Evolutionary conservation across 2,113 vertebrate genomes (phyloP).

Genomic region (Plecotus auritus): DNA sequence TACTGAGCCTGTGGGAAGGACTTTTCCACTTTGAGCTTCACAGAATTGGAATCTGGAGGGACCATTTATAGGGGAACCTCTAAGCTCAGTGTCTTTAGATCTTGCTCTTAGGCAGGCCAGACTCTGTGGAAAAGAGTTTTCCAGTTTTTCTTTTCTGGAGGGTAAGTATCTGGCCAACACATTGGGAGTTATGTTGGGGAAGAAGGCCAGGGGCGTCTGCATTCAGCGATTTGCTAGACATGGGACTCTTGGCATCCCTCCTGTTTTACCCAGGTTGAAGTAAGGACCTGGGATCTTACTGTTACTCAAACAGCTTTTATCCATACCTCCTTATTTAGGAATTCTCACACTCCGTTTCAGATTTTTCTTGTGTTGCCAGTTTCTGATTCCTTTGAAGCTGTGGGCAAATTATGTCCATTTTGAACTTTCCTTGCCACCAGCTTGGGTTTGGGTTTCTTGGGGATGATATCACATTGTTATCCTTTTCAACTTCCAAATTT

Average conservation of each 20-base stretch:
- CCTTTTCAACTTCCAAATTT: not conserved
- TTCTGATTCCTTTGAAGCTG: not conserved
- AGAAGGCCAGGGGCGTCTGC: not conserved
- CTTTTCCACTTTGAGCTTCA: not conserved
- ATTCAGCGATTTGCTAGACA: not conserved
- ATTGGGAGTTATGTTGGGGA: not conserved
- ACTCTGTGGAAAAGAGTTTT: not conserved
- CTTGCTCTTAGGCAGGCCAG: not conserved
- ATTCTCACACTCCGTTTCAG: not conserved
- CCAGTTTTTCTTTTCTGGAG: not conserved
- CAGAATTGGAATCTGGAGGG: not conserved
- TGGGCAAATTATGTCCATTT: not conserved
- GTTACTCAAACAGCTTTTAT: not conserved
- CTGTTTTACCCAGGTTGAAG: not conserved
- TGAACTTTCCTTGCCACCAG: slow-evolving; percentile 1
- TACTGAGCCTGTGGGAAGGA: not conserved
- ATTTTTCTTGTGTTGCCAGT: slow-evolving; percentile 13
- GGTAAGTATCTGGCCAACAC: not conserved
- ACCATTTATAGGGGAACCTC: not conserved
- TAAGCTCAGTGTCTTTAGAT: not conserved
- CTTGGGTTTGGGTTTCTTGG: not conserved
- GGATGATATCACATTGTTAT: not conserved
- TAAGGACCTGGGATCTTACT: not conserved
- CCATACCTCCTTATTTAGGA: not conserved
- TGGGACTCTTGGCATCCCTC: not conserved